A percentile compares a stretch with the other conserved stretches of the same genome.
These are phyloP conservation scores for Hypotaenidia okinawae DNA, from an alignment of 2,797 vertebrate genomes.

Conservation along the genomic window DNA sequence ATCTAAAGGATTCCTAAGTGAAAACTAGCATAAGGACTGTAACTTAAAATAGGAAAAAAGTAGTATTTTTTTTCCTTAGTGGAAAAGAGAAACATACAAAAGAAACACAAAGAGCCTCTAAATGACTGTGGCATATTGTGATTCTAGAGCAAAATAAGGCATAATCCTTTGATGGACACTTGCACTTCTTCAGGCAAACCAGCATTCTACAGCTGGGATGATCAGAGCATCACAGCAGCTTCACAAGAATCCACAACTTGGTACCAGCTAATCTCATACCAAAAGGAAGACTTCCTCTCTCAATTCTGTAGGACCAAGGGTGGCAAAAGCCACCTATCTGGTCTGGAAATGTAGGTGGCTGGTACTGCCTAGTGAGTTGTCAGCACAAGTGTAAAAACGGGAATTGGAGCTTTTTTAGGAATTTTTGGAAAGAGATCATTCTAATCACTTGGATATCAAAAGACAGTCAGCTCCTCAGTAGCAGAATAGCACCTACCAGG, in stretches of 20 bases:
- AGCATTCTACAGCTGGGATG: background rate
- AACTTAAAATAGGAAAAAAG: background rate
- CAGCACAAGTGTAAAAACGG: background rate
- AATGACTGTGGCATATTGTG: background rate
- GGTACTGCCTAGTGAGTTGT: background rate
- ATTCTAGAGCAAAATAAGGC: background rate
- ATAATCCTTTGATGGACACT: background rate
- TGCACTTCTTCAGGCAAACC: background rate
- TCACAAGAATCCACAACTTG: background rate
- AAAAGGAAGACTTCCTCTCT: background rate
- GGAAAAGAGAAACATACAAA: background rate
- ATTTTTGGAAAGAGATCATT: background rate
- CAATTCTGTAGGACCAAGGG: background rate
- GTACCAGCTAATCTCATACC: background rate
- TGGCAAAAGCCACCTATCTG: background rate
- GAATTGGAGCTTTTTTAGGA: background rate
- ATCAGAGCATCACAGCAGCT: background rate
- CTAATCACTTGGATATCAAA: background rate
- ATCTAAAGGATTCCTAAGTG: background rate
- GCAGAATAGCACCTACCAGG: background rate
- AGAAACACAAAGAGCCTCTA: background rate
- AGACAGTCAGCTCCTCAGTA: background rate
- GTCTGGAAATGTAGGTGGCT: background rate
- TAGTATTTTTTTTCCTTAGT: background rate
- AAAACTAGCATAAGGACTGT: background rate